Percentiles rank a stretch among this genome's conserved stretches.
Evolutionary conservation across 2,797 vertebrate species (phyloP).

Genomic region (Sebastes trivittatus): DNA sequence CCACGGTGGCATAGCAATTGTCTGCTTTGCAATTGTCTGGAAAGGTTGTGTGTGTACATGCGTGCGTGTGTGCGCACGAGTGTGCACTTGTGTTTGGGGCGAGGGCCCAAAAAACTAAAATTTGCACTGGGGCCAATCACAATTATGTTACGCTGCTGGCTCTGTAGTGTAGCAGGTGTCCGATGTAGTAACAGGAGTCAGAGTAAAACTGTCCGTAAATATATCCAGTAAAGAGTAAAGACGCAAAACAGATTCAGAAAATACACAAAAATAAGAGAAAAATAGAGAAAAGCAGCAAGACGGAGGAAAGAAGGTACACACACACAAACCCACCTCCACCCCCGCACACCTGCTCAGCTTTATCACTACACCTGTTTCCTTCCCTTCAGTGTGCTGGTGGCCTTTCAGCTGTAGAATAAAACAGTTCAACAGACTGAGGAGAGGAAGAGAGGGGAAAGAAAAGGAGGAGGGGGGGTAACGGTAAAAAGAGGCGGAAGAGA

Average conservation of each 20-base stretch:
- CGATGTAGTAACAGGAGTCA: not conserved
- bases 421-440: constrained; percentile 10
- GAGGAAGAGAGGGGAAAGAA: not conserved
- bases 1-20: no score
- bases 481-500: not conserved
- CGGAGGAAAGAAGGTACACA: not conserved
- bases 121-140: no score
- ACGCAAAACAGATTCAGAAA: not conserved
- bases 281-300: not conserved
- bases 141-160: no score
- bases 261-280: not conserved
- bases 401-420: constrained; percentile 32
- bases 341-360: constrained; percentile 6
- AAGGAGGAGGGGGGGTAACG: not conserved
- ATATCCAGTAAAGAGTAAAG: no score
- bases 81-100: no score
- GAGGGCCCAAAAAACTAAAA: no score
- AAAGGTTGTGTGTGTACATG: no score
- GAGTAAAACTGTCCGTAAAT: not conserved
- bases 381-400: not conserved
- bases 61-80: no score
- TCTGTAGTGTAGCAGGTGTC: not conserved
- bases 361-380: constrained; percentile 32
- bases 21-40: no score
- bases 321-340: not conserved